phyloP scores from a whole-genome alignment of 2,797 vertebrate species.

The Peromyscus aztecus region DNA sequence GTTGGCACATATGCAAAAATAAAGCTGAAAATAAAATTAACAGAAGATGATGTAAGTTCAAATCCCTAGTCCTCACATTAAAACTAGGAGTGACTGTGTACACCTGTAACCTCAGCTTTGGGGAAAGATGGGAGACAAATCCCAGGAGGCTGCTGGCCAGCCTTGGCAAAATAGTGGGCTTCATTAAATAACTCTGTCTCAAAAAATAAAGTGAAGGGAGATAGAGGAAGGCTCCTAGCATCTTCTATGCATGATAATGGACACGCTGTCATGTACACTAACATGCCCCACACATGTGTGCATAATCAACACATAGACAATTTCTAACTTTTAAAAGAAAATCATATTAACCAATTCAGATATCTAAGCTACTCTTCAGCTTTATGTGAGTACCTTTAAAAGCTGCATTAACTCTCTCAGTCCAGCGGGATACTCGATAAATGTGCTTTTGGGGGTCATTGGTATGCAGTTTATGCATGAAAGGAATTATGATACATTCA shows the following conservation, averaged over 20 bases:
- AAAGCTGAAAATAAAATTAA: not conserved
- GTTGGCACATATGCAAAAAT: not conserved
- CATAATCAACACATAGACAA: not conserved
- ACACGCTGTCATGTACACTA: not conserved
- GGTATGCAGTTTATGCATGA: not conserved
- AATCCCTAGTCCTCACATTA: not conserved
- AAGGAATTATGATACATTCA: constrained; percentile 29
- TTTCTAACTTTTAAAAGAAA: not conserved
- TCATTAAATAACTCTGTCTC: not conserved
- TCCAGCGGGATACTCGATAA: not conserved
- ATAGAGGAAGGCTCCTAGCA: not conserved
- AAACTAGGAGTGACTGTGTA: not conserved
- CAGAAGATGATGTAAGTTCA: not conserved
- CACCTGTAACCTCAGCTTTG: too few relatives aligned
- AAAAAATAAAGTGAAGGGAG: not conserved
- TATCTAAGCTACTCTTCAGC: not conserved
- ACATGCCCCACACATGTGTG: not conserved
- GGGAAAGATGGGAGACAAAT: not conserved
- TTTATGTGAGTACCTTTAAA: not conserved
- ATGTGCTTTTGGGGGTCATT: not conserved
- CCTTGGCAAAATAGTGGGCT: not conserved
- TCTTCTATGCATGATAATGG: not conserved
- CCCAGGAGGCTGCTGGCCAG: not conserved
- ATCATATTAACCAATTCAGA: not conserved
- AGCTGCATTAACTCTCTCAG: not conserved